Base-by-base conservation (phyloP, 1,140 invertebrate genomes). In the Hermetia illucens region DNA sequence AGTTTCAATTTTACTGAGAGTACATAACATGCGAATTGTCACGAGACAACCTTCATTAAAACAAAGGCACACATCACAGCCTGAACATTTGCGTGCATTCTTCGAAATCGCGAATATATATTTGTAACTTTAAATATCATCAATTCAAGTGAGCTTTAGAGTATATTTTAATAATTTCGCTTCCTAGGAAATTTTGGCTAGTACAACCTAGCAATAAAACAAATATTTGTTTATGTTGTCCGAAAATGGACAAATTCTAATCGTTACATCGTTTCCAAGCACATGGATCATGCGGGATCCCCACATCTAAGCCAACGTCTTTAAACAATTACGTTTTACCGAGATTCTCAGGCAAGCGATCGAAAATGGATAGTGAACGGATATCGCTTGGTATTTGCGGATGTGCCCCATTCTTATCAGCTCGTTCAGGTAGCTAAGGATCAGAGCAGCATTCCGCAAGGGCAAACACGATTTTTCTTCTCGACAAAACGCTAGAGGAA, bases 131-230 rank as follows among this genome's bases (percentile, higher is more conserved):
- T 13, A 13, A 13, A 27, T 27, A 27, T 27, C 13, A 8, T 27
- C 13, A 27, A 13, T 27, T 27, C 24, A 27, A 8, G 13, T 13
- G 13, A 13, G 13, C 24, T 13, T 27, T 27, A 9, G 8, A 27
- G 8, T 13, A 27, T 13, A 27, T 27, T 27, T 9, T 13, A 9
- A 27, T 27, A 27, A 27, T 27, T 27, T 27, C 24, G 13, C 24
- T 27, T 27, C 24, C 13, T 27, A 27, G 24, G 24, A 27, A 27
- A 27, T 27, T n/a, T n/a, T n/a, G n/a, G n/a, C n/a, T n/a, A n/a
- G n/a, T n/a, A n/a, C n/a, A n/a, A n/a, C n/a, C n/a, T n/a, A n/a
- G n/a, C n/a, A 27, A 27, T 27, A 27, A 27, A 27, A 27, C 24
- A 8, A 27, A 27, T 9, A 27, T 8, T 27, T 8, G 24, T 27